Base-by-base conservation (phyloP, 2,113 vertebrate genomes). In the Ivindomyrus marchei region DNA sequence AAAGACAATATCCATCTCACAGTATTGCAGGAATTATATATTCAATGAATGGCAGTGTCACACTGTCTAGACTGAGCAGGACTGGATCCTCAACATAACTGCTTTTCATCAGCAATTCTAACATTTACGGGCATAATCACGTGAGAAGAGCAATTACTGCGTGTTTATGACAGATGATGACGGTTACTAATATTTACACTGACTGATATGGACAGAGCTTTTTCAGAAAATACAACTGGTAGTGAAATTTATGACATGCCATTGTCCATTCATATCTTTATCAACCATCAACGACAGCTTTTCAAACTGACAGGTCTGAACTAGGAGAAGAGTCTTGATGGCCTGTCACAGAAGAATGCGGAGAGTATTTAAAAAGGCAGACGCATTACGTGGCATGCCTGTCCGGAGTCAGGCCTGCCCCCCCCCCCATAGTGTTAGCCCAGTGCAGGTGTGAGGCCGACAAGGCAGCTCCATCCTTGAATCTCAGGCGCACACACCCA, bases 401-500 rank as follows among this genome's bases (percentile, higher is more conserved):
- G 74, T 6, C 15, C 5, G 13, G 62, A 4, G 62, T 62, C 56
- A 7, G 15, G 15, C 15, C 50, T 17, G 52, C 46, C 21, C 24
- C 62, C 62, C 62, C 6, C 11, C 19, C n/a, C 27, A 11, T 11
- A 31, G n/a, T 27, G 84, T 47, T n/a, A 86, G 36, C 27, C 47
- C 24, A 8, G 15, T 39, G 49, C 15, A n/a, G 50, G 85, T 56
- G 31, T 36, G 19, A 87, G 3, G 31, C 27, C 39, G 27, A 87
- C 50, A 36, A 0, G 45, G 85, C 47, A 24, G 15, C 19, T 9
- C 19, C 46, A 52, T 36, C 13, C 24, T 7, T 10, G n/a, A 87
- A 13, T 2, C 3, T 5, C 9, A 13, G 46, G 10, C 7, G 2
- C 19, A 5, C 8, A 4, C 83, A 90, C 97, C 94, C 94, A 99